Conservation (phyloP, 2,113 vertebrate species). For the Muntiacus reevesi region DNA sequence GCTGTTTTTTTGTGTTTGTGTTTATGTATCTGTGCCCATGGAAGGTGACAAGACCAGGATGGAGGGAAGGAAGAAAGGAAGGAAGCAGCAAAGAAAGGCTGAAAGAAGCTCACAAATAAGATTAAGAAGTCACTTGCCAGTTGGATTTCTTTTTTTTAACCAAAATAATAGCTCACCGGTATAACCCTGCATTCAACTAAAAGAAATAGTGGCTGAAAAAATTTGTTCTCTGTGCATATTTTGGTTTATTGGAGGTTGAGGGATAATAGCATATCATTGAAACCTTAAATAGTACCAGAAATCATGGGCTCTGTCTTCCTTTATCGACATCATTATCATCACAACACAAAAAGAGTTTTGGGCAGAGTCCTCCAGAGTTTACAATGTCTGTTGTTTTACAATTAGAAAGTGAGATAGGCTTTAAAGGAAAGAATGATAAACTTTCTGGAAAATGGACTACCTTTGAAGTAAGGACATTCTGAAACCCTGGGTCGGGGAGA, state of each 20-base stretch:
- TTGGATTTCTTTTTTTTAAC: not conserved
- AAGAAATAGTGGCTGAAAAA: not conserved
- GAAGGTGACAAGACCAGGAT: not conserved
- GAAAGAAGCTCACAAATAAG: not conserved
- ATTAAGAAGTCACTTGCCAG: not conserved
- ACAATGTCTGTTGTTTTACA: not conserved
- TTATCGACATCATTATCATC: not conserved
- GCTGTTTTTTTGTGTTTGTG: not conserved
- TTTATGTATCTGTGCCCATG: not conserved
- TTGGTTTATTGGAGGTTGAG: not conserved
- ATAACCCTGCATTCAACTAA: not conserved
- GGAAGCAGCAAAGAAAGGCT: not conserved
- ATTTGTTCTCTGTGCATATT: not conserved
- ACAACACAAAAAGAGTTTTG: not conserved
- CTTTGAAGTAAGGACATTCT: not conserved
- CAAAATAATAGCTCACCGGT: not conserved
- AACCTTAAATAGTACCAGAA: not conserved
- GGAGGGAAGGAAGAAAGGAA: not conserved
- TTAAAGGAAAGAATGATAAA: not conserved
- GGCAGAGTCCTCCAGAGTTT: not conserved
- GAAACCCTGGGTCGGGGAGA: not conserved
- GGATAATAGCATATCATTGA: not conserved
- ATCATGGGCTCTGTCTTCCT: not conserved
- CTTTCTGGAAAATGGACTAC: not conserved
- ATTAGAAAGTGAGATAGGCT: not conserved